Percentiles rank a stretch among this genome's conserved stretches.
Evolutionary conservation across 92 coral and sea anemone species (phyloP).

Genomic region (Meandrina meandrites): DNA sequence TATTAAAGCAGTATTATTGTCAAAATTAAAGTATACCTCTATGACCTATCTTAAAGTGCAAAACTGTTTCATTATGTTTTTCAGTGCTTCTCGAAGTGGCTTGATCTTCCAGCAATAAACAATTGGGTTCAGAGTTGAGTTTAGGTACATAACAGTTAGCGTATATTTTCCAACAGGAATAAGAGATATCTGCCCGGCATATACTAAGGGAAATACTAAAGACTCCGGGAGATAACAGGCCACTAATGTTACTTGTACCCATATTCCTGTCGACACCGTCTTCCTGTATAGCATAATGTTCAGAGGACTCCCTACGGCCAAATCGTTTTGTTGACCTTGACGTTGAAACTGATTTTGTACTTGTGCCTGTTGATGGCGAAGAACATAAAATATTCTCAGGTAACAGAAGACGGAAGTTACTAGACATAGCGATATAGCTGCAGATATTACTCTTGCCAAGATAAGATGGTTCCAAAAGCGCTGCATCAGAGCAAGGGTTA

Average conservation of each 20-base stretch:
- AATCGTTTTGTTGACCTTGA: neutral
- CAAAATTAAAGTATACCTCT: too few species aligned
- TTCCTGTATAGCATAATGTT: neutral
- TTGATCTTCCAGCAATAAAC: neutral
- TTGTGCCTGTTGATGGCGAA: neutral
- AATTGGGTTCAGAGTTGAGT: neutral
- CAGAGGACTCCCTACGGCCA: too few species aligned
- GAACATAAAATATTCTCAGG: neutral
- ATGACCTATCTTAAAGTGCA: too few species aligned
- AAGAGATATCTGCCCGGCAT: too few species aligned
- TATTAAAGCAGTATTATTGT: too few species aligned
- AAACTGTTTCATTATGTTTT: neutral
- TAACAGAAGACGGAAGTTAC: too few species aligned
- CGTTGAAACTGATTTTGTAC: neutral
- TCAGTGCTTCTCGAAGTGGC: neutral
- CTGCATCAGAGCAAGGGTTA: neutral
- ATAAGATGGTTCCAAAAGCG: too few species aligned
- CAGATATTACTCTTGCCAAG: too few species aligned
- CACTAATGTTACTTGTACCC: neutral
- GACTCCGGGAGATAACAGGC: neutral
- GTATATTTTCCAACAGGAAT: neutral
- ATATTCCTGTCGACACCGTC: neutral
- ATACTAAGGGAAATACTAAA: neutral
- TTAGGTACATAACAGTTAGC: neutral
- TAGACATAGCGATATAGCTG: neutral